Percentiles rank a stretch among this genome's conserved stretches.
phyloP scores from a whole-genome alignment of 2,888 invertebrate species.

The Rhingia rostrata region DNA sequence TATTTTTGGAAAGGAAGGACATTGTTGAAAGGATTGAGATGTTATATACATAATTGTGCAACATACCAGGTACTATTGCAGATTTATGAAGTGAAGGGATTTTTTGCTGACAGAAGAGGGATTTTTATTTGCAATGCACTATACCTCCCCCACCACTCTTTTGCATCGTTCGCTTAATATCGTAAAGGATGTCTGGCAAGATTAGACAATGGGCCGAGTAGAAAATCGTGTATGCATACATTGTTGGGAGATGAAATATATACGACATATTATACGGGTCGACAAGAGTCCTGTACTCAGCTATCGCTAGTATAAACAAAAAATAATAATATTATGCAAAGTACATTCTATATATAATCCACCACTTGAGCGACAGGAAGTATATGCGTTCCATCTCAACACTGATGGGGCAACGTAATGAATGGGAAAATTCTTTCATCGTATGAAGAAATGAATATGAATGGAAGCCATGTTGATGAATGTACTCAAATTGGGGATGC shows the following conservation, averaged over 20 bases:
- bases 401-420: slow-evolving; percentile 44
- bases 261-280: slow-evolving; percentile 34
- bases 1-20: slow-evolving; percentile 53
- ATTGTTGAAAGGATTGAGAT: slow-evolving; percentile 32
- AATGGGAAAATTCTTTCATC: slow-evolving; percentile 58
- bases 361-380: slow-evolving; percentile 54
- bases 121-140: slow-evolving; percentile 67
- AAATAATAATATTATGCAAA: slow-evolving; percentile 73
- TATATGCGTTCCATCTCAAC: slow-evolving; percentile 1
- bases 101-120: slow-evolving; percentile 70
- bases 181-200: slow-evolving; percentile 56
- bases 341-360: slow-evolving; percentile 62
- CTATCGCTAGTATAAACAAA: slow-evolving; percentile 46
- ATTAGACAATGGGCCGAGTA: slow-evolving; percentile 53
- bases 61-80: slow-evolving; percentile 41
- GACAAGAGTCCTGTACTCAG: slow-evolving; percentile 5
- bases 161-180: slow-evolving; percentile 20
- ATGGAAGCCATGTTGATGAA: slow-evolving; percentile 55
- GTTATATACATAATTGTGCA: slow-evolving; percentile 59
- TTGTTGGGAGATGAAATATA: slow-evolving; percentile 21
- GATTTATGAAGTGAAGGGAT: slow-evolving; percentile 54
- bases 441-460: slow-evolving; percentile 30
- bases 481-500: slow-evolving; percentile 60
- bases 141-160: slow-evolving; percentile 7
- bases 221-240: slow-evolving; percentile 50